These are phyloP conservation scores for Sciurus vulgaris DNA, from an alignment of 2,797 vertebrate species.

Conservation along the genomic window DNA sequence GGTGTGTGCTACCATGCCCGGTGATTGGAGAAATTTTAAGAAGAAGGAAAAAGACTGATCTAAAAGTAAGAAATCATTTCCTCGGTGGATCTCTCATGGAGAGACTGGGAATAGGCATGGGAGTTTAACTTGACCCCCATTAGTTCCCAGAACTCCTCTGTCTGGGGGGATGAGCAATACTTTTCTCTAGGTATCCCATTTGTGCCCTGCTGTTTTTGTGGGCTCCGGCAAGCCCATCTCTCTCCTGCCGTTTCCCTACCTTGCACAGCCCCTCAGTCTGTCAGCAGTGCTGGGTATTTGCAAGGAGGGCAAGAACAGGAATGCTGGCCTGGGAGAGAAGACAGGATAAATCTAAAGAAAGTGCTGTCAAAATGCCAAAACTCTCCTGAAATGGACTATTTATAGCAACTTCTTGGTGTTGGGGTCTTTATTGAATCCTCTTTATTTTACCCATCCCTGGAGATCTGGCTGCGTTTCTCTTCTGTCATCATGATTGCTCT, in stretches of 20 bases:
- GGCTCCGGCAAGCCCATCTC: background rate
- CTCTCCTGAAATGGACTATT: background rate
- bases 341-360: background rate
- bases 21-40: background rate
- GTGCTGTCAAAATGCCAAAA: background rate
- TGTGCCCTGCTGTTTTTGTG: background rate
- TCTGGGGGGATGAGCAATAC: background rate
- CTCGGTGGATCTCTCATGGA: background rate
- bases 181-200: background rate
- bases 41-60: background rate
- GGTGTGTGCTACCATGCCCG: no score
- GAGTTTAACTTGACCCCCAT: background rate
- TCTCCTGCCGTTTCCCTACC: background rate
- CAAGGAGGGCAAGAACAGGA: background rate
- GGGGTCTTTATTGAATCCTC: background rate
- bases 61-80: slow-evolving; percentile 5
- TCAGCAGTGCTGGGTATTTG: background rate
- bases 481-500: background rate
- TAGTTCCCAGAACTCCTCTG: background rate
- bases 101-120: background rate
- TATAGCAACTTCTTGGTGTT: background rate
- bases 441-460: background rate
- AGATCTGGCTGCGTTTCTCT: background rate
- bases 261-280: background rate
- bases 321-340: background rate